Percentiles rank a stretch among this genome's conserved stretches.
Conservation (phyloP, 2,113 vertebrate species). For the Poecile atricapillus region DNA sequence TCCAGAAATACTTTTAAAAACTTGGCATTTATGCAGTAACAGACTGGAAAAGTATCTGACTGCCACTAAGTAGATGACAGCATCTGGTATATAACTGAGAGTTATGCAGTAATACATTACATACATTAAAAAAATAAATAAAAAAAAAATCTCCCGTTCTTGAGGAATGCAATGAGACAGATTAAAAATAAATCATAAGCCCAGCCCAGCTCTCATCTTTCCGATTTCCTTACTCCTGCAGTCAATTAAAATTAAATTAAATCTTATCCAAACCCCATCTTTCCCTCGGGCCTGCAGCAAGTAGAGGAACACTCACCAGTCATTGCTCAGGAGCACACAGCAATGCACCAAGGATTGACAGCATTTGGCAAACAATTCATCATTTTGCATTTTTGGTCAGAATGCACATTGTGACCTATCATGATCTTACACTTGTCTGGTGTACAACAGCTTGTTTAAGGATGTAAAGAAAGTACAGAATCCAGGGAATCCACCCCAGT, state of each 20-base stretch:
- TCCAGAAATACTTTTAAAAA: background rate
- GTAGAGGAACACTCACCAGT: background rate
- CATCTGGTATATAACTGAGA: background rate
- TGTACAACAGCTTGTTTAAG: background rate
- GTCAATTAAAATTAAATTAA: background rate
- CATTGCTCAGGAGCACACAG: background rate
- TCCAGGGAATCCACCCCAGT: too few species aligned
- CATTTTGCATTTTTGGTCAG: background rate
- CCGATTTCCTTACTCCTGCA: background rate
- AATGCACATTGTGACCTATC: background rate
- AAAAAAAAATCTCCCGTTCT: background rate
- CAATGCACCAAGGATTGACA: accelerated
- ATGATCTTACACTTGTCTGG: accelerated
- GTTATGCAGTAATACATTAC: background rate
- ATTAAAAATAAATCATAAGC: background rate
- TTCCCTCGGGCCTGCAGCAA: background rate
- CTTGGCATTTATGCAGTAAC: background rate
- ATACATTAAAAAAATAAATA: background rate
- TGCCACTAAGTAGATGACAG: background rate
- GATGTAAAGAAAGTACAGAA: background rate
- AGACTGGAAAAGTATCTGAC: background rate
- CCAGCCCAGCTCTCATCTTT: background rate
- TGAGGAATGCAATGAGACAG: background rate
- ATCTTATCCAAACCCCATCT: background rate
- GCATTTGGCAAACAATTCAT: background rate